phyloP scores from a whole-genome alignment of 2,113 vertebrate species.

The Puffinus mauretanicus region DNA sequence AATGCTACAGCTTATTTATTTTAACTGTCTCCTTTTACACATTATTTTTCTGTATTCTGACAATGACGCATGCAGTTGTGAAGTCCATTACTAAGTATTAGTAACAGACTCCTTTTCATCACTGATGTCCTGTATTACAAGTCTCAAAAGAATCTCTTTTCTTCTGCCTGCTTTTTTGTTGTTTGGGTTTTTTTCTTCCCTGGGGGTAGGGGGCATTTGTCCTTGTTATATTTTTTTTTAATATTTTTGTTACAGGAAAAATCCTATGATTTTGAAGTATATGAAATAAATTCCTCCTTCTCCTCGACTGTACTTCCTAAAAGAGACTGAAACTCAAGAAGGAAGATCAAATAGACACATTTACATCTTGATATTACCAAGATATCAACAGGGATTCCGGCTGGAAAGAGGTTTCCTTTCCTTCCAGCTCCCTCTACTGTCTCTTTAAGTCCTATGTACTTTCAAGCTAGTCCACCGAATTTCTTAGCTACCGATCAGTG shows the following conservation, averaged over 20 bases:
- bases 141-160: not conserved
- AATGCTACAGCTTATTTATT: not conserved
- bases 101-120: not conserved
- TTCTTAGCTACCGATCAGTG: not conserved
- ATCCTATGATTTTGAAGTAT: not conserved
- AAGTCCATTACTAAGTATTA: not conserved
- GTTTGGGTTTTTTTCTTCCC: not conserved
- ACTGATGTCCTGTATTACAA: not conserved
- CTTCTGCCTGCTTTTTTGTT: not conserved
- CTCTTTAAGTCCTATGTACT: not conserved
- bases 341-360: not conserved
- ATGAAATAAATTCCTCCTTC: not conserved
- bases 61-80: not conserved
- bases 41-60: not conserved
- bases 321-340: not conserved
- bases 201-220: not conserved
- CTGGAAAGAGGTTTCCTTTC: not conserved
- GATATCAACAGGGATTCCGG: not conserved
- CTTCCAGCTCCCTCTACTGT: conserved; percentile 35
- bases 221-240: not conserved
- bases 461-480: not conserved
- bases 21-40: not conserved
- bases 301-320: not conserved
- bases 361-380: not conserved
- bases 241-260: not conserved